A percentile compares a stretch with the other conserved stretches of the same genome.
Evolutionary conservation across 2,113 vertebrate species (phyloP).

Genomic region (Indicator indicator): DNA sequence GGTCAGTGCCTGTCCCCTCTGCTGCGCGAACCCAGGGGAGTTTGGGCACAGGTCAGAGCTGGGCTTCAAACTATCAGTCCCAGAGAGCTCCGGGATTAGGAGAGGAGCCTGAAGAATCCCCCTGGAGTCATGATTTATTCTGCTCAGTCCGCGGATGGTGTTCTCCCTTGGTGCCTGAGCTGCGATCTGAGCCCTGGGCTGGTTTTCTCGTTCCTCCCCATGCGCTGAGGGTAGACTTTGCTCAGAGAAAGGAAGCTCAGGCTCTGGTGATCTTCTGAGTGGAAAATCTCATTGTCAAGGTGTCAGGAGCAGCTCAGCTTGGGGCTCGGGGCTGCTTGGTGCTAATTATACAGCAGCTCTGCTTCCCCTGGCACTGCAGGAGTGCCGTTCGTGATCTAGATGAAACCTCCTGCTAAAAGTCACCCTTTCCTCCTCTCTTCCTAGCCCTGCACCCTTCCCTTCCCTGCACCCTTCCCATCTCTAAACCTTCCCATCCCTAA

Average conservation of each 20-base stretch:
- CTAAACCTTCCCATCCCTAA: neutral
- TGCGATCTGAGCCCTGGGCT: accelerated
- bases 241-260: neutral
- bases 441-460: neutral
- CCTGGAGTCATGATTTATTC: accelerated
- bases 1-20: neutral
- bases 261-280: accelerated
- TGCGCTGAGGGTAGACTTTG: accelerated
- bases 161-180: neutral
- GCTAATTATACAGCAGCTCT: neutral
- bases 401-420: neutral
- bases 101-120: neutral
- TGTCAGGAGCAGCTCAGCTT: neutral
- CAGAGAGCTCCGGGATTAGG: accelerated
- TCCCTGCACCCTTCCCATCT: neutral
- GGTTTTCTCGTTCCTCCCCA: accelerated
- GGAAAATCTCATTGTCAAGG: neutral
- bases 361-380: neutral
- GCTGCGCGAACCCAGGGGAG: neutral
- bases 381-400: neutral
- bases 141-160: accelerated
- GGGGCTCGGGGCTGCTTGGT: neutral
- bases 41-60: neutral
- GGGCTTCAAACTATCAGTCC: accelerated
- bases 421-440: neutral